phyloP scores from a whole-genome alignment of 2,888 invertebrate genomes.

The Mesoligia furuncula region DNA sequence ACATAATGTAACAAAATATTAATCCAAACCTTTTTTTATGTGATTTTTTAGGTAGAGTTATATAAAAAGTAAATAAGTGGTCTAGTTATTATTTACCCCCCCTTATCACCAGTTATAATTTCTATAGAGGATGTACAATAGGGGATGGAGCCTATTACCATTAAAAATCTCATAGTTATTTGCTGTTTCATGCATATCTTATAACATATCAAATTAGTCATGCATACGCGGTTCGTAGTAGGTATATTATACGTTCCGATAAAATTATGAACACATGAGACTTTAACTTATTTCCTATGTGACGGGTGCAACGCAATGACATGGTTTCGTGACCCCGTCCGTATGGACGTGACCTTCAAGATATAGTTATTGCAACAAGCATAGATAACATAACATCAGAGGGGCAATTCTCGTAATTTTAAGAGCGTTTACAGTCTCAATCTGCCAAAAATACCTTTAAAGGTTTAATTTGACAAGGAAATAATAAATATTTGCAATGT shows the following conservation, averaged over 20 bases:
- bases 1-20: background rate
- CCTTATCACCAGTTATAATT: too few relatives aligned
- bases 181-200: background rate
- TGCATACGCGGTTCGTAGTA: background rate
- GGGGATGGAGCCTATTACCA: background rate
- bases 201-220: background rate
- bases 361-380: slow-evolving; percentile 4
- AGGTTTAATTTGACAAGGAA: too few relatives aligned
- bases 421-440: too few relatives aligned
- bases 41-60: background rate
- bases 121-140: too few relatives aligned
- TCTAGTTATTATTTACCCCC: too few relatives aligned
- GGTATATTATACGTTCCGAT: background rate
- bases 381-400: background rate
- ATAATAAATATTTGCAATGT: too few relatives aligned
- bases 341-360: slow-evolving; percentile 16
- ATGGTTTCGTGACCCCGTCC: slow-evolving; percentile 4
- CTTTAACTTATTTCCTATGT: background rate
- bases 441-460: too few relatives aligned
- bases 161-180: background rate
- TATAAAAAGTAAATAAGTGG: background rate
- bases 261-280: background rate
- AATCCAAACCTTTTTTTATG: background rate
- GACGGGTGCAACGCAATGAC: background rate
- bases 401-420: too few relatives aligned